These are phyloP conservation scores for Drosophila nikananu DNA, from an alignment of 1,140 invertebrate species.

Conservation along the genomic window DNA sequence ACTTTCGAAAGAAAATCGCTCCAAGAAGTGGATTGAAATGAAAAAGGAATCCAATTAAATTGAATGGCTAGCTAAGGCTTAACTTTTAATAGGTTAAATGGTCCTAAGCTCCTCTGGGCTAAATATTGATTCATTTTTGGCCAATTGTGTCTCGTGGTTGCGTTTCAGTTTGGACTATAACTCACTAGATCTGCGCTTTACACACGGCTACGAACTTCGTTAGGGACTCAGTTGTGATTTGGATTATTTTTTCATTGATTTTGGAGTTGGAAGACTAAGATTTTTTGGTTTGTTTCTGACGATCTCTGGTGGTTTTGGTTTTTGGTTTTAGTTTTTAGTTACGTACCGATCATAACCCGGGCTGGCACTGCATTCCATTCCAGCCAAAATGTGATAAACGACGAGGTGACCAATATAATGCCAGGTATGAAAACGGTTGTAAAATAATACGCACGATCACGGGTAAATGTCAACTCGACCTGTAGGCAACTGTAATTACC, in stretches of 20 bases:
- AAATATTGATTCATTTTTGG: constrained; percentile 15
- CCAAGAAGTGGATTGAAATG: constrained; percentile 19
- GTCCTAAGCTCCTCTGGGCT: constrained; percentile 40
- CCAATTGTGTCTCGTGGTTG: constrained; percentile 49
- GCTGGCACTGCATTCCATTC: constrained; percentile 98
- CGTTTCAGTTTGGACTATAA: constrained; percentile 48
- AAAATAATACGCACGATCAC: constrained; percentile 98
- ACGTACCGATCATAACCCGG: constrained; percentile 95
- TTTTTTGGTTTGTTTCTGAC: constrained; percentile 24
- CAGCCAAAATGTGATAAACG: constrained; percentile 95
- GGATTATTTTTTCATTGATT: constrained; percentile 34
- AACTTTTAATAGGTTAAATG: constrained; percentile 36
- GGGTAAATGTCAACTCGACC: constrained; percentile 95
- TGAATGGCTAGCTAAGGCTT: constrained; percentile 46
- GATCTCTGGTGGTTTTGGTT: constrained; percentile 27
- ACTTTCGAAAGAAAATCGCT: constrained; percentile 23
- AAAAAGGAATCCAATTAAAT: constrained; percentile 36
- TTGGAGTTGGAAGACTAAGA: constrained; percentile 63
- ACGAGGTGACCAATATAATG: constrained; percentile 97
- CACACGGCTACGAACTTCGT: constrained; percentile 26
- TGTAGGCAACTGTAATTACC: constrained; percentile 97
- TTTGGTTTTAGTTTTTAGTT: constrained; percentile 33
- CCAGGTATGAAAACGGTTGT: constrained; percentile 98
- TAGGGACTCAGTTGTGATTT: constrained; percentile 35
- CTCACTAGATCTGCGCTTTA: constrained; percentile 24